Evolutionary conservation across 2,113 vertebrate species (phyloP).

Genomic region (Poecile atricapillus): DNA sequence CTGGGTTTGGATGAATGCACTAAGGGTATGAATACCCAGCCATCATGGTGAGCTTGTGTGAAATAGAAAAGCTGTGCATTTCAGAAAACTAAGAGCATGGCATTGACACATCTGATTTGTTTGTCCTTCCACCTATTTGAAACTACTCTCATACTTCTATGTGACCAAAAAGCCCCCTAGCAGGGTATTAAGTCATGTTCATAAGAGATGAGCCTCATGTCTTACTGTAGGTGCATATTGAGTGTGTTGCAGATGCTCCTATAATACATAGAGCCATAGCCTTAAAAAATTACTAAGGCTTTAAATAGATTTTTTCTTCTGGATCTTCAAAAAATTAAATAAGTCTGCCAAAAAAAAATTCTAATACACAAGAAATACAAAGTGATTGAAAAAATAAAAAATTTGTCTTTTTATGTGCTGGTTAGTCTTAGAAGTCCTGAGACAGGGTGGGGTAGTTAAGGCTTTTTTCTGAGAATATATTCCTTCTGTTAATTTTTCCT

Average conservation of each 20-base stretch:
- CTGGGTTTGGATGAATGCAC: neutral
- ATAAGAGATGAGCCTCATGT: neutral
- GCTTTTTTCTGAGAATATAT: neutral
- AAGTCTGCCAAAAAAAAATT: neutral
- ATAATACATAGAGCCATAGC: neutral
- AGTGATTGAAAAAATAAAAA: neutral
- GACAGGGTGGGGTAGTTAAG: too few species aligned
- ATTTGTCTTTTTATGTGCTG: neutral
- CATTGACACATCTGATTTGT: neutral
- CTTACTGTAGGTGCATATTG: neutral
- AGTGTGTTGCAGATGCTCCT: neutral
- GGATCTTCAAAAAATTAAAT: neutral
- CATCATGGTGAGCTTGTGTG: neutral
- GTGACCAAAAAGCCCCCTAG: fast-evolving
- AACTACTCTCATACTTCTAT: neutral
- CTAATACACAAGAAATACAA: neutral
- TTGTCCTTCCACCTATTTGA: neutral
- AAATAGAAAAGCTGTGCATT: neutral
- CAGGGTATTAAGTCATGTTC: neutral
- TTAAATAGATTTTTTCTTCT: neutral
- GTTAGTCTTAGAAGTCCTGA: neutral
- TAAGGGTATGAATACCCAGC: neutral
- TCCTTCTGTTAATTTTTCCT: neutral
- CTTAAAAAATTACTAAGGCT: neutral
- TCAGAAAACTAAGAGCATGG: neutral